Evolutionary conservation across 2,113 vertebrate species (phyloP).

Genomic region (Stercorarius parasiticus): DNA sequence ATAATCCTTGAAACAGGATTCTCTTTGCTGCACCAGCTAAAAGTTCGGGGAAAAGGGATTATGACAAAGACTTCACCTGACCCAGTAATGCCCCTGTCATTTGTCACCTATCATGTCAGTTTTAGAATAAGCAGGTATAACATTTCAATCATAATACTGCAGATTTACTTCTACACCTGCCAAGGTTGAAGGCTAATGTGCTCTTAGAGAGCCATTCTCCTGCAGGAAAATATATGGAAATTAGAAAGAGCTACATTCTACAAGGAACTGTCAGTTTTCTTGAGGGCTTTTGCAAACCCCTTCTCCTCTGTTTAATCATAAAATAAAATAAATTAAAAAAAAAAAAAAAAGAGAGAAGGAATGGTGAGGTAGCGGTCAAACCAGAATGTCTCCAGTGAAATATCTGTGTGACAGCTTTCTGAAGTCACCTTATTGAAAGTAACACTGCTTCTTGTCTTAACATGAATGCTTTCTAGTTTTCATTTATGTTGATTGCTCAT

Average conservation of each 20-base stretch:
- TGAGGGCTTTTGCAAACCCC: slow-evolving; percentile 50
- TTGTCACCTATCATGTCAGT: slow-evolving; percentile 71
- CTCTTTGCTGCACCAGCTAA: slow-evolving; percentile 54
- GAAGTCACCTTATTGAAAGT: slow-evolving; percentile 73
- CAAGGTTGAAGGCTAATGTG: slow-evolving; percentile 66
- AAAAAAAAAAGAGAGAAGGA: background rate
- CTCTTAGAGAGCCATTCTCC: slow-evolving; percentile 68
- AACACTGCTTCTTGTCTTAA: slow-evolving; percentile 59
- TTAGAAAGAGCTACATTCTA: slow-evolving; percentile 53
- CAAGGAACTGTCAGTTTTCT: slow-evolving; percentile 73
- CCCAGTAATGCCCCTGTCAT: slow-evolving; percentile 67
- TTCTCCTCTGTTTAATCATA: slow-evolving; percentile 29
- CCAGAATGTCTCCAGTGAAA: slow-evolving; percentile 73
- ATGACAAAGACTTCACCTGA: slow-evolving; percentile 70
- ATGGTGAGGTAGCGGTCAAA: slow-evolving; percentile 71
- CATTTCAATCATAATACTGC: slow-evolving; percentile 66
- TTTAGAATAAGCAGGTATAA: slow-evolving; percentile 69
- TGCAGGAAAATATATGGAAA: slow-evolving; percentile 73
- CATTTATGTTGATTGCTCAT: slow-evolving; percentile 70
- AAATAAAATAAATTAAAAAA: slow-evolving; percentile 4
- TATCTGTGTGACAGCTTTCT: slow-evolving; percentile 72
- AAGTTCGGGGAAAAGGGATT: slow-evolving; percentile 67
- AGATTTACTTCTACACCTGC: slow-evolving; percentile 66
- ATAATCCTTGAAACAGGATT: slow-evolving; percentile 69
- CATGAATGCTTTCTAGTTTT: slow-evolving; percentile 67